Evolutionary conservation across 37 sponge, comb jelly and placozoan species (phyloP), one percentile per base, ranked within the genome.

Genomic region (Ephydatia muelleri): DNA sequence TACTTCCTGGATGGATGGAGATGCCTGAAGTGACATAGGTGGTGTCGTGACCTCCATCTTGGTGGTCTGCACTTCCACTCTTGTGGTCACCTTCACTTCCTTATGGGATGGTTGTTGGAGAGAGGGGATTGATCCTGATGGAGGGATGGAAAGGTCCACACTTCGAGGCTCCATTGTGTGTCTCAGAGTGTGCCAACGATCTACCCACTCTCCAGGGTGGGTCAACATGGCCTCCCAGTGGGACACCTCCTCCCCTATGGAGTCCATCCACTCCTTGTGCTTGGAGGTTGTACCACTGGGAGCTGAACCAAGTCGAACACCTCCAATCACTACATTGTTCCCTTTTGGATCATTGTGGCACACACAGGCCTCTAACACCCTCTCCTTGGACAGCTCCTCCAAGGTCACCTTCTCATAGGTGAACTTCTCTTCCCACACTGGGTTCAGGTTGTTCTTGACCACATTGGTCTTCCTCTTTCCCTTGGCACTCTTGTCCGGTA

Each of bases 401-500:
- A 87, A 43, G 49, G 27, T 29, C 40, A 92, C 67, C 29, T 39
- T n/a, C 35, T 82, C 76, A 67, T 84, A 92, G 74, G 65, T 36
- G n/a, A 87, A 70, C 67, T 81, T 31, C 39, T 92, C 88, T 38
- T 87, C 67, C 92, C 92, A 92, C 76, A 87, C 84, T 25, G 92
- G 92, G 67, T 83, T 86, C 28, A 49, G 78, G 57, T 71, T 82
- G 84, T 91, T 79, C 84, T 86, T 86, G 32, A 91, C 35, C 12
- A 82, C 75, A 21, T 31, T 16, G 9, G 86, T 82, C 80, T 91
- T 91, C 65, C 80, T 80, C 72, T 86, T 91, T n/a, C 83, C 83
- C 26, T 27, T 37, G 0, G 74, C 36, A 13, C 37, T 30, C 75
- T 67, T 65, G 64, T 91, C 79, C 3, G 91, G 91, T n/a, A 91